Evolutionary conservation across 1,140 invertebrate genomes (phyloP).

Genomic region (Atta colombica): DNA sequence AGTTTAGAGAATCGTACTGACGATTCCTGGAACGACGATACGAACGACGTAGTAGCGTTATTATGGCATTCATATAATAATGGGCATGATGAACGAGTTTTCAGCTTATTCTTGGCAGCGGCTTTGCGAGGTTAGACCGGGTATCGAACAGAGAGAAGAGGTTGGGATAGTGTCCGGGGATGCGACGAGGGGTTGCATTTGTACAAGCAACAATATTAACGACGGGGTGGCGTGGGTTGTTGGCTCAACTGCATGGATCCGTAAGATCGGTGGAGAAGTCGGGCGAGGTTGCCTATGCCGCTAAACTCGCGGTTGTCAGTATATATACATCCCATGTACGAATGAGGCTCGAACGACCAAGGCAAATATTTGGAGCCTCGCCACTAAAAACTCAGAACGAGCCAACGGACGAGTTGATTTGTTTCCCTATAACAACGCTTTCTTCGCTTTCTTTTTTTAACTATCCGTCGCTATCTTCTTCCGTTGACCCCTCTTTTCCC

Average conservation of each 20-base stretch:
- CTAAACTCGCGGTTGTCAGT: constrained; percentile 63
- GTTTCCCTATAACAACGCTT: constrained; percentile 77
- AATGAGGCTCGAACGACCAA: constrained; percentile 77
- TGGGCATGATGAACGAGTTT: constrained; percentile 82
- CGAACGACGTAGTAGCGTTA: constrained; percentile 75
- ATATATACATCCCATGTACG: constrained; percentile 77
- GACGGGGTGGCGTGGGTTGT: constrained; percentile 70
- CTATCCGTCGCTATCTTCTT: constrained; percentile 51
- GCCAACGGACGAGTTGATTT: too few species aligned
- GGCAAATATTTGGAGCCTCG: constrained; percentile 86
- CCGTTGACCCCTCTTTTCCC: constrained; percentile 49
- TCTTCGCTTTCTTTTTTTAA: constrained; percentile 68
- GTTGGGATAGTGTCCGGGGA: not conserved
- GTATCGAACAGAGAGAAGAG: constrained; percentile 65
- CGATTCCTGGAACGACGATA: constrained; percentile 54
- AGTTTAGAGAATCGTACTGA: constrained; percentile 65
- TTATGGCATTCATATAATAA: constrained; percentile 84
- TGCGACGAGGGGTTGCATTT: constrained; percentile 63
- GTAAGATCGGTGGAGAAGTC: constrained; percentile 56
- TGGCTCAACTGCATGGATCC: constrained; percentile 70
- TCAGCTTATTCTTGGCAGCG: constrained; percentile 84
- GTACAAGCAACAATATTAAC: constrained; percentile 67
- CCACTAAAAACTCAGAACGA: constrained; percentile 75
- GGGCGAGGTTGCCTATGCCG: constrained; percentile 48
- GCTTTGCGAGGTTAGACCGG: constrained; percentile 45